Evolutionary conservation across 2,113 vertebrate genomes (phyloP).

Genomic region (Spea multiplicata): DNA sequence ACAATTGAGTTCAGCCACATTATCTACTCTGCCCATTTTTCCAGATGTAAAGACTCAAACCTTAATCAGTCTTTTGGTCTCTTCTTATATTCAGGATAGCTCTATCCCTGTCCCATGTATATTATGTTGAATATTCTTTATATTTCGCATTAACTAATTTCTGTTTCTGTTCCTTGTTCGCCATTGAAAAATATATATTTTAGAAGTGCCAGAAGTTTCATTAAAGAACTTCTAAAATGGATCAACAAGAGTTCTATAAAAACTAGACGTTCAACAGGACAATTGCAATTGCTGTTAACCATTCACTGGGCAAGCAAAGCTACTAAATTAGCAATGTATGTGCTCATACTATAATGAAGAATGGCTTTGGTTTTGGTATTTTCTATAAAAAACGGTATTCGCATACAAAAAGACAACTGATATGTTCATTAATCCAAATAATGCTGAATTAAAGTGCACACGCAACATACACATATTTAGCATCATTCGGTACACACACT

Average conservation of each 20-base stretch:
- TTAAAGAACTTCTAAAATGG: too few species aligned
- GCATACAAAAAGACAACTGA: too few species aligned
- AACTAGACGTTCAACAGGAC: background rate
- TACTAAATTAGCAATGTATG: background rate
- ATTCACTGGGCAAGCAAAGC: constrained; percentile 1
- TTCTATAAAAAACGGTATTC: background rate
- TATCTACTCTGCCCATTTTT: background rate
- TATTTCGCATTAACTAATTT: background rate
- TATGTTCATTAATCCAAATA: too few species aligned
- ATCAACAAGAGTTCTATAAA: too few species aligned
- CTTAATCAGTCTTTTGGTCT: too few species aligned
- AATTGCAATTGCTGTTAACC: background rate
- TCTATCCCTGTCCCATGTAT: too few species aligned
- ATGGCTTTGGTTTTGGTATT: background rate
- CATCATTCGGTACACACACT: too few species aligned
- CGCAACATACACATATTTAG: too few species aligned
- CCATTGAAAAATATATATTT: background rate
- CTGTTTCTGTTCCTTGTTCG: background rate
- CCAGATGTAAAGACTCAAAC: too few species aligned
- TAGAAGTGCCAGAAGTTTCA: background rate
- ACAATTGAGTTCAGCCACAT: background rate
- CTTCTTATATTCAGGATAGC: too few species aligned
- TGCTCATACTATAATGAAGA: background rate
- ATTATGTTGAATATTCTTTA: background rate
- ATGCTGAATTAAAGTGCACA: too few species aligned